phyloP scores from a whole-genome alignment of 2,888 invertebrate species.

The Trachelus stipa region DNA sequence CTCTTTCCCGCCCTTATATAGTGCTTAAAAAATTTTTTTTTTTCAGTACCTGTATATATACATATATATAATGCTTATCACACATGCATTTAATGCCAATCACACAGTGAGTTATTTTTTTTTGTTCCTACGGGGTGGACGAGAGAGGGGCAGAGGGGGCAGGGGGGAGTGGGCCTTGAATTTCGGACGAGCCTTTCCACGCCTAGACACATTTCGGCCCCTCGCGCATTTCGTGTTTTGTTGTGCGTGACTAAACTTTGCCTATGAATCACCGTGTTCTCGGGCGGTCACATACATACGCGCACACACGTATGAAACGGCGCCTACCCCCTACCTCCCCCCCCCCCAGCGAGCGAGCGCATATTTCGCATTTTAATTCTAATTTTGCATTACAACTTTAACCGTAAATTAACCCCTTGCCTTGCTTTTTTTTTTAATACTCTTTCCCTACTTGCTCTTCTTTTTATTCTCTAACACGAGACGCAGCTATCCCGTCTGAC shows the following conservation, averaged over 20 bases:
- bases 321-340: background rate
- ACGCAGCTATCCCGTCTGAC: too few species aligned
- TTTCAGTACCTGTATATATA: background rate
- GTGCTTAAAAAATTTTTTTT: background rate
- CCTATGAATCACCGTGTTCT: conserved; percentile 19
- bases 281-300: too few species aligned
- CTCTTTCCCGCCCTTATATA: background rate
- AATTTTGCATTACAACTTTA: conserved; percentile 22
- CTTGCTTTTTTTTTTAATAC: too few species aligned
- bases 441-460: too few species aligned
- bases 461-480: too few species aligned
- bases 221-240: conserved; percentile 1
- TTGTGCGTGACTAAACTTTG: conserved; percentile 24
- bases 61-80: too few species aligned
- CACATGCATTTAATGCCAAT: too few species aligned
- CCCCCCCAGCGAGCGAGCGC: background rate
- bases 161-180: background rate
- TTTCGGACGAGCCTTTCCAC: background rate
- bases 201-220: background rate
- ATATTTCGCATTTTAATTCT: conserved; percentile 26
- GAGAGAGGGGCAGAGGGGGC: too few species aligned
- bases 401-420: conserved; percentile 23
- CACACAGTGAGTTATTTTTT: too few species aligned
- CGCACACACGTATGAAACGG: background rate
- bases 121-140: too few species aligned